phyloP scores from a whole-genome alignment of 2,888 invertebrate genomes.

The Cheiracanthium punctorium region DNA sequence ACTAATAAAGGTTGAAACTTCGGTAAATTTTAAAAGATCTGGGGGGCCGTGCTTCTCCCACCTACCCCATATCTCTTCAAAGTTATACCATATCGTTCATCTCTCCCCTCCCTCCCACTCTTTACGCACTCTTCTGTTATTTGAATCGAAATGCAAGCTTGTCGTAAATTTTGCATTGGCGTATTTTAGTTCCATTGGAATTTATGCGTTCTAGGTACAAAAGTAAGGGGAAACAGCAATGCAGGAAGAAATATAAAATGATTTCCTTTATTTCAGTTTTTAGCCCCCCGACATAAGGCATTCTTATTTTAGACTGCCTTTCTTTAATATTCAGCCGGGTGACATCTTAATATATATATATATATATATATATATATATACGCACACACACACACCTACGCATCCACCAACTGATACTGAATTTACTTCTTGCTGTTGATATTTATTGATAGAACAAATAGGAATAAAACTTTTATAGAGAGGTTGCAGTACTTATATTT shows the following conservation, averaged over 20 bases:
- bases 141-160: slow-evolving; percentile 49
- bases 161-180: slow-evolving; percentile 58
- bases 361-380: not conserved
- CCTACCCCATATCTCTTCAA: not conserved
- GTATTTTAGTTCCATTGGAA: slow-evolving; percentile 51
- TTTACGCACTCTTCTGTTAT: slow-evolving; percentile 23
- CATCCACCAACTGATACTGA: not conserved
- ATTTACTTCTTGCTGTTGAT: not conserved
- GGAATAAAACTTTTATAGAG: not conserved
- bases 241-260: slow-evolving; percentile 31
- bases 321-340: slow-evolving; percentile 20
- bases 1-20: slow-evolving; percentile 50
- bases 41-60: slow-evolving; percentile 1
- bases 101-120: not conserved
- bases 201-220: slow-evolving; percentile 52
- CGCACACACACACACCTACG: too few species aligned
- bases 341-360: slow-evolving; percentile 9
- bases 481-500: not conserved
- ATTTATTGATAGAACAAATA: not conserved
- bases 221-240: not conserved
- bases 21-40: slow-evolving; percentile 34
- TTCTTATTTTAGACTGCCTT: slow-evolving; percentile 4
- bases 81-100: slow-evolving; percentile 14
- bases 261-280: slow-evolving; percentile 15
- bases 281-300: slow-evolving; percentile 3